phyloP scores from a whole-genome alignment of 2,888 invertebrate species.

The Caenorhabditis plicata region DNA sequence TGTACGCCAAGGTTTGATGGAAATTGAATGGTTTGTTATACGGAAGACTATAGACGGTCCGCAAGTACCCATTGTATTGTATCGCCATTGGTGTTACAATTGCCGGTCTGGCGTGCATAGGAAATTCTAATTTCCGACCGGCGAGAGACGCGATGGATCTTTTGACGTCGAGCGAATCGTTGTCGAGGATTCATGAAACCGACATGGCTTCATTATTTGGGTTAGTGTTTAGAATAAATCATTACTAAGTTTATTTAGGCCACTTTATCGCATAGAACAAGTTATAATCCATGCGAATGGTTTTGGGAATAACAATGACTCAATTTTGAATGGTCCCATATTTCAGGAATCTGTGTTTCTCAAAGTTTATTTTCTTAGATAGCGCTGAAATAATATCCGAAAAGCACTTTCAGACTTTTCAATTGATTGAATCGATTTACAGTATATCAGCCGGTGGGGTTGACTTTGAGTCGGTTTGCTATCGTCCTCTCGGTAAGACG shows the following conservation, averaged over 20 bases:
- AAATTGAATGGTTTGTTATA: too few species aligned
- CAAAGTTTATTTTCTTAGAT: too few species aligned
- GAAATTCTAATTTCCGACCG: slow-evolving; percentile 12
- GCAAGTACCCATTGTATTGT: not conserved
- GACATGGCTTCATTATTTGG: slow-evolving; percentile 12
- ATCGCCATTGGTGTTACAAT: slow-evolving; percentile 5
- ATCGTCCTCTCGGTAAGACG: slow-evolving; percentile 9
- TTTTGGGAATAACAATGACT: too few species aligned
- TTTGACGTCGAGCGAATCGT: slow-evolving; percentile 8
- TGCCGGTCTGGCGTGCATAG: slow-evolving; percentile 4
- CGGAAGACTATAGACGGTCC: too few species aligned
- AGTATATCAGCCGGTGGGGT: slow-evolving; percentile 1
- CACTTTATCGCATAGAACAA: slow-evolving; percentile 16
- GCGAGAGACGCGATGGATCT: slow-evolving; percentile 19
- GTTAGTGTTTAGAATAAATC: not conserved
- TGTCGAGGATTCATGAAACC: slow-evolving; percentile 4
- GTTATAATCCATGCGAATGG: slow-evolving; percentile 2
- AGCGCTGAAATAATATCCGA: not conserved
- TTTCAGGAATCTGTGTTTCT: too few species aligned
- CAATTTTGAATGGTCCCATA: too few species aligned
- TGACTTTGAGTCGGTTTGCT: slow-evolving; percentile 10
- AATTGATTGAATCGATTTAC: slow-evolving; percentile 1
- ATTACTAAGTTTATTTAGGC: slow-evolving; percentile 1
- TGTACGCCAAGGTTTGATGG: slow-evolving; percentile 9
- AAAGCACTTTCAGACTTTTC: not conserved